A percentile compares a stretch with the other conserved stretches of the same genome.
These are phyloP conservation scores for Salarias fasciatus DNA, from an alignment of 2,797 vertebrate species.

Conservation along the genomic window DNA sequence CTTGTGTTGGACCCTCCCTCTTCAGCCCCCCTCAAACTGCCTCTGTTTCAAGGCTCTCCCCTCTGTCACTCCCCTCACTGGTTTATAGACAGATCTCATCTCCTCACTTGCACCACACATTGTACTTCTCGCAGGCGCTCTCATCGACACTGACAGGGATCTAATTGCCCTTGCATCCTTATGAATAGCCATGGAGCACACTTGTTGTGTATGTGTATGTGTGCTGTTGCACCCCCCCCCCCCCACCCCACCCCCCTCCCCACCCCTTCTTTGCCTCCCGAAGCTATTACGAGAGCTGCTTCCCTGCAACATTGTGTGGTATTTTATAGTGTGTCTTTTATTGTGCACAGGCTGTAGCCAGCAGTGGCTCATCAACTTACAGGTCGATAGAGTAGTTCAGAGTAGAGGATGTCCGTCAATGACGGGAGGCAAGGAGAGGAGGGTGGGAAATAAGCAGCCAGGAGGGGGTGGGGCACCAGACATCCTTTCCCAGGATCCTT, in stretches of 20 bases:
- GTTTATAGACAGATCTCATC: slow-evolving; percentile 70
- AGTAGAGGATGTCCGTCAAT: slow-evolving; percentile 53
- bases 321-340: slow-evolving; percentile 46
- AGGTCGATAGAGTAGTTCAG: slow-evolving; percentile 50
- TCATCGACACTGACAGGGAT: slow-evolving; percentile 75
- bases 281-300: slow-evolving; percentile 55
- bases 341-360: slow-evolving; percentile 43
- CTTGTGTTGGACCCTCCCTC: slow-evolving; percentile 13
- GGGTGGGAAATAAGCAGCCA: slow-evolving; percentile 10
- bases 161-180: slow-evolving; percentile 77
- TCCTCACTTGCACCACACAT: slow-evolving; percentile 50
- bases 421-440: slow-evolving; percentile 44
- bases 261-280: neutral
- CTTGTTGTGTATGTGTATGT: slow-evolving; percentile 17
- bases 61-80: slow-evolving; percentile 26
- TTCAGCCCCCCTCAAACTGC: neutral
- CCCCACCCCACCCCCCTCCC: neutral
- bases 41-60: neutral
- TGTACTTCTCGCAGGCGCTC: slow-evolving; percentile 56
- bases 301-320: slow-evolving; percentile 46
- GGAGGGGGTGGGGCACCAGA: slow-evolving; percentile 4
- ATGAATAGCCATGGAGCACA: slow-evolving; percentile 60
- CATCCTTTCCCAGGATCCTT: slow-evolving; percentile 3
- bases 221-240: neutral
- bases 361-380: slow-evolving; percentile 53